phyloP scores from a whole-genome alignment of 2,113 vertebrate species.

The Seriola rivoliana region DNA sequence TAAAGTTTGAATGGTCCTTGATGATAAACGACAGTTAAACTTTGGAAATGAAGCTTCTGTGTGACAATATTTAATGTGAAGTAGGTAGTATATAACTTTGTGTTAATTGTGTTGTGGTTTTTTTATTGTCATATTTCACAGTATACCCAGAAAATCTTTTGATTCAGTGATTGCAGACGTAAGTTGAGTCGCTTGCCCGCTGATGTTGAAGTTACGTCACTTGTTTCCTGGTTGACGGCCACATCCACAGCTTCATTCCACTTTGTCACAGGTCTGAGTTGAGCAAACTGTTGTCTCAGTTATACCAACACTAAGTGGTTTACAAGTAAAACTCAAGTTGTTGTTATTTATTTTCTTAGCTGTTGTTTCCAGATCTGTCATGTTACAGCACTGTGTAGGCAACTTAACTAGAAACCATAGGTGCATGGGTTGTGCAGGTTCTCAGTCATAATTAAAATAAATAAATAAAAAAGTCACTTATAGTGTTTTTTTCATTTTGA shows the following conservation, averaged over 20 bases:
- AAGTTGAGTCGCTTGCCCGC: background rate
- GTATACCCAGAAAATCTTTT: too few relatives aligned
- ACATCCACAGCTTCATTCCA: background rate
- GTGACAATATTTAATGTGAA: too few relatives aligned
- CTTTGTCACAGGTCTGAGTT: background rate
- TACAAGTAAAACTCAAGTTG: background rate
- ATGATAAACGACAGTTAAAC: background rate
- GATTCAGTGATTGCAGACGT: too few relatives aligned
- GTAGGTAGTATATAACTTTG: background rate
- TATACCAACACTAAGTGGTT: background rate
- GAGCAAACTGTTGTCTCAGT: constrained; percentile 4
- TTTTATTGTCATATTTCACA: background rate
- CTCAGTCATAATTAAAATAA: too few relatives aligned
- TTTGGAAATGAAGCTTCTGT: background rate
- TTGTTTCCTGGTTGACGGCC: background rate
- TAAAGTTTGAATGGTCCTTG: background rate
- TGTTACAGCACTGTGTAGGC: background rate
- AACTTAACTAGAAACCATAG: background rate
- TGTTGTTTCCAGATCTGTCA: background rate
- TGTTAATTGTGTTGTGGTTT: background rate
- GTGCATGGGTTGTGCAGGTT: background rate
- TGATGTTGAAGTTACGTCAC: background rate
- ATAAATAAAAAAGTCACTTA: too few relatives aligned
- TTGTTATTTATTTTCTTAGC: background rate
- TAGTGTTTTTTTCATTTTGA: background rate